Evolutionary conservation across 2,113 vertebrate species (phyloP).

Genomic region (Alethe castanea): DNA sequence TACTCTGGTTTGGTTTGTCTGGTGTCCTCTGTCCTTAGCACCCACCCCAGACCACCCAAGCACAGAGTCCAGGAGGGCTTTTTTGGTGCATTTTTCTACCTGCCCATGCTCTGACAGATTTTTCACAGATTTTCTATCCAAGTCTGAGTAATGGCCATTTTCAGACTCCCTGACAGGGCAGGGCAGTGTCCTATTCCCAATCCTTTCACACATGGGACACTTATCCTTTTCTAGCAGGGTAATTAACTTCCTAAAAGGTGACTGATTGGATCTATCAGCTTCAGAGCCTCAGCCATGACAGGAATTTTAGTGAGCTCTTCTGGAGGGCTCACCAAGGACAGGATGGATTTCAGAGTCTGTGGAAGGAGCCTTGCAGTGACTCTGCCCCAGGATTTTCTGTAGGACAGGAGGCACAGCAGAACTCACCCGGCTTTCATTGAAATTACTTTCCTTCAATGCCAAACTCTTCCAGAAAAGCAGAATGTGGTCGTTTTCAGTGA

Average conservation of each 20-base stretch:
- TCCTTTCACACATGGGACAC: background rate
- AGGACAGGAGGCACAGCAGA: background rate
- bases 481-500: slow-evolving; percentile 89
- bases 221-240: background rate
- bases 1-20: background rate
- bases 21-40: background rate
- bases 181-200: background rate
- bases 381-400: background rate
- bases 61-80: background rate
- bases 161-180: background rate
- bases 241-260: background rate
- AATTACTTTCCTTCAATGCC: slow-evolving; percentile 86
- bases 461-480: slow-evolving; percentile 97
- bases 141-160: background rate
- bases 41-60: background rate
- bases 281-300: background rate
- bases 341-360: background rate
- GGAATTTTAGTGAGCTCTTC: background rate
- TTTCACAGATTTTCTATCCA: background rate
- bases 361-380: background rate
- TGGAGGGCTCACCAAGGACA: background rate
- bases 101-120: background rate
- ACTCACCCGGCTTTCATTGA: slow-evolving; percentile 93
- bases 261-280: background rate
- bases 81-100: background rate